Evolutionary conservation across 2,888 invertebrate genomes (phyloP).

Genomic region (Caenorhabditis afra): DNA sequence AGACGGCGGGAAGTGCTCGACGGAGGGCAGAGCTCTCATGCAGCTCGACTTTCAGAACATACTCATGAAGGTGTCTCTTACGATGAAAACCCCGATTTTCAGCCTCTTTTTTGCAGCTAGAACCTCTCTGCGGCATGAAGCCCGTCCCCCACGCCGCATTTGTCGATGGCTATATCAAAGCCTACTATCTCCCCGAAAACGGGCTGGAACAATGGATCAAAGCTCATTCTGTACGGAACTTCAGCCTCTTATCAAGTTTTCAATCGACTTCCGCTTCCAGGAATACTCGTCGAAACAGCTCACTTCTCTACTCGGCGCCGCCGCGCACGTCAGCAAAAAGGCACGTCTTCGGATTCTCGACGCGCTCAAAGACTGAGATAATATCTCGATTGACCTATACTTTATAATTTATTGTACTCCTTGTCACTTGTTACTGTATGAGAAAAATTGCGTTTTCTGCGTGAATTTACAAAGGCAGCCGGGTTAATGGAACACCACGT

Average conservation of each 20-base stretch:
- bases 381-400: not conserved
- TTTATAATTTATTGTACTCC: not conserved
- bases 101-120: constrained; percentile 81
- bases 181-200: constrained; percentile 92
- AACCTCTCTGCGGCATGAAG: constrained; percentile 88
- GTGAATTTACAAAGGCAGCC: not conserved
- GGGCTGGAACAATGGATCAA: constrained; percentile 92
- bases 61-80: constrained; percentile 86
- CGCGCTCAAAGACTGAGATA: constrained; percentile 65
- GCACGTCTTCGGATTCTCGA: constrained; percentile 83
- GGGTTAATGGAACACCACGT: constrained; percentile 33
- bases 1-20: constrained; percentile 90
- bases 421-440: not conserved
- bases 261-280: constrained; percentile 81
- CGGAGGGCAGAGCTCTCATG: constrained; percentile 96
- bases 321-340: constrained; percentile 91
- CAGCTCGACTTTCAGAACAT: constrained; percentile 97
- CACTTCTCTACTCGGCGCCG: constrained; percentile 88
- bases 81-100: not conserved
- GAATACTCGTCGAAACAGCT: constrained; percentile 93
- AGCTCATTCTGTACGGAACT: constrained; percentile 85
- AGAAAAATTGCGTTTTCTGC: too few species aligned
- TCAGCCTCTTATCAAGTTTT: constrained; percentile 58
- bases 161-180: constrained; percentile 95
- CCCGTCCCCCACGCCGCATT: constrained; percentile 91